Evolutionary conservation across 1,140 invertebrate genomes (phyloP).

Genomic region (Drosophila navojoa): DNA sequence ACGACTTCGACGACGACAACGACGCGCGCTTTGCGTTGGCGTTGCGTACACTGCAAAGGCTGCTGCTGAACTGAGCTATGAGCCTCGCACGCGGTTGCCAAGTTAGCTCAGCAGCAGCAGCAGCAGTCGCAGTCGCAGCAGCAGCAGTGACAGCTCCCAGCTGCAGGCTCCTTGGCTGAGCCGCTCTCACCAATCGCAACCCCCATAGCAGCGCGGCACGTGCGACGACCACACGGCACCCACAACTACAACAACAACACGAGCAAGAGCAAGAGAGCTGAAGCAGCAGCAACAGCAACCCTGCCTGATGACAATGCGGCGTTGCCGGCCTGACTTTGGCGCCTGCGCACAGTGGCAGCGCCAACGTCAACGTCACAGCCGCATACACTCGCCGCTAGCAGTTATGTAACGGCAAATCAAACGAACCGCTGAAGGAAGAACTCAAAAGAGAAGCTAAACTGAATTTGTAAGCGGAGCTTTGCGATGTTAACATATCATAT

Average conservation of each 20-base stretch:
- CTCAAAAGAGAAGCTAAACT: neutral
- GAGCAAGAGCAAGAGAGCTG: neutral
- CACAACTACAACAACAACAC: conserved; percentile 35
- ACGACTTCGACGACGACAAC: conserved; percentile 51
- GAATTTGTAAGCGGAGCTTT: neutral
- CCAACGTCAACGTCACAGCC: conserved; percentile 1
- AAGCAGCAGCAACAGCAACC: conserved; percentile 24
- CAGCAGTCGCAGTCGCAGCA: neutral
- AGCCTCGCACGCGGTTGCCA: conserved; percentile 52
- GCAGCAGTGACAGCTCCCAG: conserved; percentile 35
- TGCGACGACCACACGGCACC: conserved; percentile 48
- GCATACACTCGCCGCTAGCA: conserved; percentile 41
- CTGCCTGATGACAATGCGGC: conserved; percentile 43
- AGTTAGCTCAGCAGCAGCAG: conserved; percentile 48
- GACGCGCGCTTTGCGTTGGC: conserved; percentile 58
- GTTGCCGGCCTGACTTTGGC: conserved; percentile 54
- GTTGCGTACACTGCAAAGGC: conserved; percentile 64
- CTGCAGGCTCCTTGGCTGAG: conserved; percentile 18
- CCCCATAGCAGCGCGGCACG: conserved; percentile 35
- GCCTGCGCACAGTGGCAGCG: conserved; percentile 58
- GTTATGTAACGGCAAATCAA: conserved; percentile 19
- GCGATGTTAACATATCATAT: no score
- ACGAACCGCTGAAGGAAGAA: neutral
- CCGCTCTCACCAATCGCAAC: conserved; percentile 28
- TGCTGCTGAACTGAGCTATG: conserved; percentile 72